These are phyloP conservation scores for Eucriotettix oculatus DNA, from an alignment of 2,888 invertebrate species.

Conservation along the genomic window DNA sequence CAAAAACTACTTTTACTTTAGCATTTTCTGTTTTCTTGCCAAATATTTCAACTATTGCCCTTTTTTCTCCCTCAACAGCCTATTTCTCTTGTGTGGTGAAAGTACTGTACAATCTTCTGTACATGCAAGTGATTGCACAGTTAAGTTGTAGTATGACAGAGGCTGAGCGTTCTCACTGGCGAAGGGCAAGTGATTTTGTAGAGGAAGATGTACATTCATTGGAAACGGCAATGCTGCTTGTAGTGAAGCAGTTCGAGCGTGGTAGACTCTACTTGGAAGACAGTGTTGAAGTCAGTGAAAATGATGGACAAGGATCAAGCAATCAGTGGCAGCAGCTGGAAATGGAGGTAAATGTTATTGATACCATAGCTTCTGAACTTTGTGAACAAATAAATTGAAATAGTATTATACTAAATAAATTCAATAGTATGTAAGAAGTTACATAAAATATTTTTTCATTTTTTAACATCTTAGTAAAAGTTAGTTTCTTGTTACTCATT, in stretches of 20 bases:
- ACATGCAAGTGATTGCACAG: conserved; percentile 76
- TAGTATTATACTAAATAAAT: too few species aligned
- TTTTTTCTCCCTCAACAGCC: conserved; percentile 37
- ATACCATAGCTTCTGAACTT: too few species aligned
- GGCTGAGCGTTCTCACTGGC: conserved; percentile 34
- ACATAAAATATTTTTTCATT: too few species aligned
- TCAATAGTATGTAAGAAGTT: too few species aligned
- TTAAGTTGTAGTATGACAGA: conserved; percentile 51
- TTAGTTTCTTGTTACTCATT: too few species aligned
- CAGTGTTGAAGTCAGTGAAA: conserved; percentile 6
- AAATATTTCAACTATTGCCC: background rate
- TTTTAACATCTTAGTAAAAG: too few species aligned
- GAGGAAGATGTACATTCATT: conserved; percentile 16
- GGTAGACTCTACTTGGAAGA: conserved; percentile 47
- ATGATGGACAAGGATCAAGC: conserved; percentile 25
- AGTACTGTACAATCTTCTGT: conserved; percentile 73
- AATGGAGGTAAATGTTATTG: too few species aligned
- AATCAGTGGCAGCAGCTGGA: conserved; percentile 23
- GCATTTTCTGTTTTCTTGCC: too few species aligned
- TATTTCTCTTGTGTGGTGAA: conserved; percentile 79
- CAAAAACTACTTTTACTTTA: background rate
- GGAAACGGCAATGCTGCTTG: conserved; percentile 25
- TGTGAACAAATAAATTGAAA: too few species aligned
- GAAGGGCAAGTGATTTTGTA: background rate
- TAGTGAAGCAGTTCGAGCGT: conserved; percentile 32